Base-by-base conservation (phyloP, 2,113 vertebrate genomes). In the Strix uralensis region DNA sequence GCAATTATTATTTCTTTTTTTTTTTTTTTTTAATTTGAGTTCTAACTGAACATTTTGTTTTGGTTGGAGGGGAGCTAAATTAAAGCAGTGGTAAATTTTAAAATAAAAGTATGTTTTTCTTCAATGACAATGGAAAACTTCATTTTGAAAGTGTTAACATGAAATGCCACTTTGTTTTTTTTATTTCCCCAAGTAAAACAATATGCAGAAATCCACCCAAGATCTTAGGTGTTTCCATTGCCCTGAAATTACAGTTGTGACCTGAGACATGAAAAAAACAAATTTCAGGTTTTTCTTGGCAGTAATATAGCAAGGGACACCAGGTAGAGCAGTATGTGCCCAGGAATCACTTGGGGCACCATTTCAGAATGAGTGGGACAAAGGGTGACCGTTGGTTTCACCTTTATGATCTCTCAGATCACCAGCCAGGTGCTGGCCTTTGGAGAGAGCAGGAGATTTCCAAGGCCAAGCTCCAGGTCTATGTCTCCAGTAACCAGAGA, bases 311-410 rank as follows among this genome's bases (percentile, higher is more conserved):
- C 34, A 27, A 67, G 15, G 12, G 63, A n/a, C 25, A 20, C 4
- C 22, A 62, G 12, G 29, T 1, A 63, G 70, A 66, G 29, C 32
- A 22, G 7, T 8, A 8, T 0, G 3, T 22, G 58, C 36, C 38
- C 36, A 22, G 12, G 52, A 79, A 34, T 66, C 15, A 6, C 32
- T 29, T 3, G 0, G 44, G 23, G 22, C 59, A 44, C 25, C 1
- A 0, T 54, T 78, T 74, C 36, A 27, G 22, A 52, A 30, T 5
- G 29, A 57, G 42, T 0, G 2, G 15, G 36, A 36, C 15, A 42
- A 81, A n/a, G 1, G 3, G 14, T 22, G 22, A 52, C 46, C 36
- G 3, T 1, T 26, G 9, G 22, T 86, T 71, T 74, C 49, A 27
- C 15, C 42, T 67, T 84, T 29, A 32, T 57, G 58, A 14, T 32